phyloP scores from a whole-genome alignment of 1,140 invertebrate genomes.

The Muscidifurax raptorellus region DNA sequence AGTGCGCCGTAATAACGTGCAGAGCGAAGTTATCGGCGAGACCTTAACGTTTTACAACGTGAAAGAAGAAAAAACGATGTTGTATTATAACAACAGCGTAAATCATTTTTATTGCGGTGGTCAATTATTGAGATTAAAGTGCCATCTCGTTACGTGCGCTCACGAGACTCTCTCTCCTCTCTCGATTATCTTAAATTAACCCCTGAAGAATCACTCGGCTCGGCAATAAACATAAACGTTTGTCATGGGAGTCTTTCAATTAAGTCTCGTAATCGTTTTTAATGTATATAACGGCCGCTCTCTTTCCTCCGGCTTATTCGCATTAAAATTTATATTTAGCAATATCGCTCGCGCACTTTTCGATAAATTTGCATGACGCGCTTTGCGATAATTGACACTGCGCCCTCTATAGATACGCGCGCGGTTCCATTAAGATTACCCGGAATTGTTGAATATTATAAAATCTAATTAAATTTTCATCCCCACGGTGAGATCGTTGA shows the following conservation, averaged over 20 bases:
- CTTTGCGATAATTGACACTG: neutral
- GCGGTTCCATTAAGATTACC: slow-evolving; percentile 1
- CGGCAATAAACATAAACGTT: slow-evolving; percentile 26
- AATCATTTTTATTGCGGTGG: neutral
- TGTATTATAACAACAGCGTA: neutral
- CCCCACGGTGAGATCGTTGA: too few relatives aligned
- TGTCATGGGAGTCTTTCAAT: slow-evolving; percentile 39
- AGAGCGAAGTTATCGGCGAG: neutral
- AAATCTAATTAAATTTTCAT: neutral
- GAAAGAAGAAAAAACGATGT: neutral
- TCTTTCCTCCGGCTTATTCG: neutral
- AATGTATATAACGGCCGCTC: neutral
- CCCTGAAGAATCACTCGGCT: slow-evolving; percentile 26
- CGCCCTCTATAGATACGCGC: too few relatives aligned
- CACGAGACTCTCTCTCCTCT: neutral
- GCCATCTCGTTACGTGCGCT: neutral
- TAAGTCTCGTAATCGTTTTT: slow-evolving; percentile 22
- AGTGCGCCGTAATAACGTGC: too few relatives aligned
- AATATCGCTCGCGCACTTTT: neutral
- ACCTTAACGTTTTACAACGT: neutral
- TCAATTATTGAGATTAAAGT: slow-evolving; percentile 30
- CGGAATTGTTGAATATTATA: neutral
- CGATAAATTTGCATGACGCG: slow-evolving; percentile 3
- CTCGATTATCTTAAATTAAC: slow-evolving; percentile 43
- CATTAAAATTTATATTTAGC: slow-evolving; percentile 6